Evolutionary conservation across 2,113 vertebrate genomes (phyloP), one percentile per base, ranked within the genome.

Genomic region (Ranitomeya variabilis): DNA sequence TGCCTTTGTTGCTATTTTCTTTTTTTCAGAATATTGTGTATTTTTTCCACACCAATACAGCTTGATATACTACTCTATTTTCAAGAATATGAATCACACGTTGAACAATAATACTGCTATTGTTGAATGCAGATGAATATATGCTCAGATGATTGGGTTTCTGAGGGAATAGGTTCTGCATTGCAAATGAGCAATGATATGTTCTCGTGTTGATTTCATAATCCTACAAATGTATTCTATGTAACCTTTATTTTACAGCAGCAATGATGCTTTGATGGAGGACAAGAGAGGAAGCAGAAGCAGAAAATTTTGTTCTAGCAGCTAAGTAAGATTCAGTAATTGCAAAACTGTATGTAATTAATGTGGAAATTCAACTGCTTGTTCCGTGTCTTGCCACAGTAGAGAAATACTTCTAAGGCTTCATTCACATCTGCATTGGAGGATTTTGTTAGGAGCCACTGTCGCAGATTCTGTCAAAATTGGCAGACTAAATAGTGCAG

Each of bases 91-190:
- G 82, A 69, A 26, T 55, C 21, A 71, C 64, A 55, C 82, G 71
- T 71, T 71, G 51, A 71, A 19, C 64, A 9, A 23, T 9, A 71
- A 26, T 71, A 18, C 64, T 26, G 52, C 21, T 54, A 69, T 84
- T 69, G 51, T 55, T n/a, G 60, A 54, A 51, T 54, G 51, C n/a
- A 26, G 14, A 69, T 16, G 69, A 84, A 84, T 84, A 84, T 84
- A 84, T 84, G 82, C 82, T 84, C 52, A 59, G 69, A 59, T 85
- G 83, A 85, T 85, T 85, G 83, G 69, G 55, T 85, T 85, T 85
- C 67, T 4, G 23, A 69, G 83, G 69, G 69, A 76, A 76, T 85
- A 76, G 69, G 18, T 85, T 85, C 83, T 76, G 83, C 69, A 85
- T 73, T 73, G 83, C 83, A 85, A 85, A 85, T 74, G 83, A 85